phyloP scores from a whole-genome alignment of 53 echinoderm and acorn worm species.

The Antedon mediterranea region DNA sequence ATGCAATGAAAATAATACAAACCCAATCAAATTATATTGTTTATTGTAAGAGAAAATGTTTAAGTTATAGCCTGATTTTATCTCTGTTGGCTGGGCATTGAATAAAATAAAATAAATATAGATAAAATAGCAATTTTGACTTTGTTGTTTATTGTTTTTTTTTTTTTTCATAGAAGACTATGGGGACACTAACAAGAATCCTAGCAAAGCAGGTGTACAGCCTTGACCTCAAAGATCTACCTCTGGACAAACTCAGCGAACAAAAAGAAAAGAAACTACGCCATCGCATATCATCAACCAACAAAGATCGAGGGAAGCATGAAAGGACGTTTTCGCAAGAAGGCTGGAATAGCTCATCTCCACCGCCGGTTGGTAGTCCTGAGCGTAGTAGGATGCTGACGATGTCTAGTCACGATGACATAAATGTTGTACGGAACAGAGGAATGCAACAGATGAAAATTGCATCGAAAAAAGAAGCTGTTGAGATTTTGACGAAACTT shows the following conservation, averaged over 20 bases:
- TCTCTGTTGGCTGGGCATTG: too few species aligned
- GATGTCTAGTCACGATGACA: conserved; percentile 53
- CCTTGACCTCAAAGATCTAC: conserved; percentile 75
- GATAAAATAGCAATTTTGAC: too few species aligned
- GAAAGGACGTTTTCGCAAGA: conserved; percentile 67
- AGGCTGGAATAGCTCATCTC: conserved; percentile 73
- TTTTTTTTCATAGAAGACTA: conserved; percentile 50
- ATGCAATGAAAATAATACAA: too few species aligned
- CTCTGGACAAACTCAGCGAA: conserved; percentile 81
- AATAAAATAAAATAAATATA: too few species aligned
- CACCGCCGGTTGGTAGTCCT: conserved; percentile 28
- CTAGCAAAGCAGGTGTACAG: conserved; percentile 69
- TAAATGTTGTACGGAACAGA: conserved; percentile 26
- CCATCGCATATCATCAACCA: conserved; percentile 5
- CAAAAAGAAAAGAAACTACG: conserved; percentile 47
- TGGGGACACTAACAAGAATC: conserved; percentile 85
- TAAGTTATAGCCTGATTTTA: too few species aligned
- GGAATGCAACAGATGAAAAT: conserved; percentile 25
- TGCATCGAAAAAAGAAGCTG: conserved; percentile 29
- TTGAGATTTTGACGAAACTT: conserved; percentile 24
- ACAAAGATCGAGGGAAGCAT: conserved; percentile 11
- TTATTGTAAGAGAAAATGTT: too few species aligned
- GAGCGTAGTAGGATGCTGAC: conserved; percentile 34
- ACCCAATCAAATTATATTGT: too few species aligned
- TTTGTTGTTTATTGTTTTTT: background rate